Base-by-base conservation (phyloP, 64 coral and sea anemone genomes). In the Exaiptasia diaphana region DNA sequence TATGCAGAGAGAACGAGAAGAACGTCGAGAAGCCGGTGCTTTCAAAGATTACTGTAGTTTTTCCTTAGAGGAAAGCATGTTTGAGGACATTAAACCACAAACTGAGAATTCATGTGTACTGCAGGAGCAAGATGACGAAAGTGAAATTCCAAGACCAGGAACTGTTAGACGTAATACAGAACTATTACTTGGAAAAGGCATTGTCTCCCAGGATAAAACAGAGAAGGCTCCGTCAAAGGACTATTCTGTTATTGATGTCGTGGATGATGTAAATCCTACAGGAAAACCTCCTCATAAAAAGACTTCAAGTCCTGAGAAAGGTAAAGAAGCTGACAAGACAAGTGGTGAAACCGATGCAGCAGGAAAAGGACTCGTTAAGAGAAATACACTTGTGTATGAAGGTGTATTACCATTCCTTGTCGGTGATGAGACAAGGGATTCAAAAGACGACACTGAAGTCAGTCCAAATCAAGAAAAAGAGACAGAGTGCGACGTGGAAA, bases 301-400 rank as follows among this genome's bases (percentile, higher is more conserved):
- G 42, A 7, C 20, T 54, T 21, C 23, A 0, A 15, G 11, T 0
- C 37, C 13, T 5, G 71, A 75, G 1, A 10, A 35, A 22, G 49
- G 10, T 13, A 14, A 58, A 53, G 48, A 41, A 13, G 17, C 6
- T 41, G 21, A 17, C 27, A 42, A n/a, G 23, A 32, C 5, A 18
- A 6, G 17, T 24, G 41, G 31, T 18, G 65, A 41, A 83, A 50
- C n/a, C 4, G 80, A 83, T 41, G 15, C 49, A 28, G 11, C 81
- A 10, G 23, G 33, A 55, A 85, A 62, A 59, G 81, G 81, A 42
- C 31, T 85, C 12, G 81, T 85, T 0, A 85, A 85, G 38, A 68
- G 68, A 22, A 65, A 85, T 41, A 59, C 68, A 3, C 38, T 85
- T 0, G 29, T 74, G 5, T 59, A 73, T 5, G 81, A 85, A 50